phyloP scores from a whole-genome alignment of 2,888 invertebrate genomes.

The Cantharis nigra region DNA sequence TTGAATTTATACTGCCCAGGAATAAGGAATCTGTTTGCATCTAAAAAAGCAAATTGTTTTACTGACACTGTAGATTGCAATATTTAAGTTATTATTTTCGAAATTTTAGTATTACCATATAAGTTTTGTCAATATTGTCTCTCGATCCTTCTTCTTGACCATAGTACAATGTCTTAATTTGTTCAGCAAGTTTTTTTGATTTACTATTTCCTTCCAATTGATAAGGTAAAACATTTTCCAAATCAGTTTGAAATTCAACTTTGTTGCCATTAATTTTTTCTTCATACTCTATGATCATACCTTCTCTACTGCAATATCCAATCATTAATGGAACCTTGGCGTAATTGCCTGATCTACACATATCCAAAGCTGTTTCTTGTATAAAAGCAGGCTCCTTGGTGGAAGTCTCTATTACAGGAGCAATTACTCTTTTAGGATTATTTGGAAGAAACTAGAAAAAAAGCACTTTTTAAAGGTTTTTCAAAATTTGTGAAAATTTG shows the following conservation, averaged over 20 bases:
- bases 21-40: slow-evolving; percentile 37
- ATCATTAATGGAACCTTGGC: slow-evolving; percentile 49
- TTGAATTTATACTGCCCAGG: slow-evolving; percentile 31
- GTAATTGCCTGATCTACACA: slow-evolving; percentile 45
- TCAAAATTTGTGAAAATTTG: too few species aligned
- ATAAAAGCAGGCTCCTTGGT: slow-evolving; percentile 42
- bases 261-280: neutral
- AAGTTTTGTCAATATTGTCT: slow-evolving; percentile 51
- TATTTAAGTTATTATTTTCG: too few species aligned
- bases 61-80: too few species aligned
- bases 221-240: slow-evolving; percentile 34
- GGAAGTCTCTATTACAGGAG: slow-evolving; percentile 36
- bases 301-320: slow-evolving; percentile 49
- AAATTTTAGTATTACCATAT: slow-evolving; percentile 31
- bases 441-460: neutral
- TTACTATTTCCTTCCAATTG: slow-evolving; percentile 38
- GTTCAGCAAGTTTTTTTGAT: slow-evolving; percentile 37
- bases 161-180: slow-evolving; percentile 52
- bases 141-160: slow-evolving; percentile 51
- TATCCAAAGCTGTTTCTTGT: slow-evolving; percentile 41
- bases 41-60: slow-evolving; percentile 16
- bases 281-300: slow-evolving; percentile 41
- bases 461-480: too few species aligned
- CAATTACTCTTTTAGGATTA: neutral
- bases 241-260: neutral